Evolutionary conservation across 2,797 vertebrate species (phyloP).

Genomic region (Tolypeutes matacus): DNA sequence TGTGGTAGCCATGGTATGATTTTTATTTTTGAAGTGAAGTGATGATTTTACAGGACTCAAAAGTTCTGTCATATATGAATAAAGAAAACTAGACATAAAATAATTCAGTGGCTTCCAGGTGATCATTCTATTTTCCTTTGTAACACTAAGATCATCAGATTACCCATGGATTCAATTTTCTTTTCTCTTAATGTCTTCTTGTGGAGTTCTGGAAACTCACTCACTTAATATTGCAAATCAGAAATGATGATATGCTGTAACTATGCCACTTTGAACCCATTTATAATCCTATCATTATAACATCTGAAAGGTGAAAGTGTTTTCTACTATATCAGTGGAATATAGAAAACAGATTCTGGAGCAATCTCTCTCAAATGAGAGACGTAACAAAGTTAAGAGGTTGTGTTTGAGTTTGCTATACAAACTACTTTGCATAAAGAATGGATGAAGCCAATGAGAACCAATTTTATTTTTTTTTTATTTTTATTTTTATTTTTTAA

Average conservation of each 20-base stretch:
- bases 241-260: not conserved
- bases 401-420: not conserved
- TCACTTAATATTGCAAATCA: not conserved
- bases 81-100: slow-evolving; percentile 29
- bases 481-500: too few species aligned
- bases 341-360: not conserved
- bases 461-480: slow-evolving; percentile 31
- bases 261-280: not conserved
- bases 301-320: not conserved
- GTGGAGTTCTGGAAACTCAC: not conserved
- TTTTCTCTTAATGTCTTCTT: not conserved
- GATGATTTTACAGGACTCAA: not conserved
- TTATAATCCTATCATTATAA: not conserved
- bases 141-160: slow-evolving; percentile 24
- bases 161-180: not conserved
- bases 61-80: not conserved
- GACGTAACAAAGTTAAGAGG: not conserved
- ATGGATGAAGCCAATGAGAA: not conserved
- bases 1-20: not conserved
- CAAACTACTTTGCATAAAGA: not conserved
- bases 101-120: not conserved
- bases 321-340: not conserved
- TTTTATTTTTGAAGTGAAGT: slow-evolving; percentile 39
- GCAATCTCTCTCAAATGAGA: not conserved
- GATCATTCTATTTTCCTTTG: slow-evolving; percentile 30